Evolutionary conservation across 1,140 invertebrate species (phyloP).

Genomic region (Stenopsyche tienmushanensis): DNA sequence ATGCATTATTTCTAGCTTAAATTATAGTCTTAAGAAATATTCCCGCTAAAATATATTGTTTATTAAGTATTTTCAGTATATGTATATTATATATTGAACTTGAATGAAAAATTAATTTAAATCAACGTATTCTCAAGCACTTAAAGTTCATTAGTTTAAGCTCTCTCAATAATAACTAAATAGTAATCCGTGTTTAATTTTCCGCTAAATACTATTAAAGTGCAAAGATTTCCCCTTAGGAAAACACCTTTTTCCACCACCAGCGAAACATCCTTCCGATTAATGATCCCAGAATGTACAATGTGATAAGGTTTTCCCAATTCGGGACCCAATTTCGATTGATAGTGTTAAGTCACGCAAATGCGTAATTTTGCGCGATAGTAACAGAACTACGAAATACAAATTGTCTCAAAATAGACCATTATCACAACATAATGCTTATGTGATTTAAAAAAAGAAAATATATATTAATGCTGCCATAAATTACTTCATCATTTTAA

Average conservation of each 20-base stretch:
- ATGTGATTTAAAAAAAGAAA: no score
- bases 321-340: constrained; percentile 16
- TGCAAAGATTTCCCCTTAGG: background rate
- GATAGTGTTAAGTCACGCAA: constrained; percentile 11
- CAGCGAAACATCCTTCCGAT: constrained; percentile 7
- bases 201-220: background rate
- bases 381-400: no score
- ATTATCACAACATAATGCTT: background rate
- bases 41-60: no score
- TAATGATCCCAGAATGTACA: constrained; percentile 2
- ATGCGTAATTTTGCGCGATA: constrained; percentile 5
- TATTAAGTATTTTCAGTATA: no score
- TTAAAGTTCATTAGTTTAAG: background rate
- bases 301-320: constrained; percentile 11
- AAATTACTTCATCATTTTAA: no score
- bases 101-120: constrained; percentile 12
- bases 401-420: no score
- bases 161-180: background rate
- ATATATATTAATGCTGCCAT: no score
- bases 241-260: background rate
- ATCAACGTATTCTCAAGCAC: no score
- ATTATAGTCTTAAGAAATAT: no score
- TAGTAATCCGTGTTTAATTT: background rate
- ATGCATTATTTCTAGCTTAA: no score
- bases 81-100: background rate